Percentiles rank a stretch among this genome's conserved stretches.
phyloP scores from a whole-genome alignment of 2,888 invertebrate genomes.

The Folsomia candida region DNA sequence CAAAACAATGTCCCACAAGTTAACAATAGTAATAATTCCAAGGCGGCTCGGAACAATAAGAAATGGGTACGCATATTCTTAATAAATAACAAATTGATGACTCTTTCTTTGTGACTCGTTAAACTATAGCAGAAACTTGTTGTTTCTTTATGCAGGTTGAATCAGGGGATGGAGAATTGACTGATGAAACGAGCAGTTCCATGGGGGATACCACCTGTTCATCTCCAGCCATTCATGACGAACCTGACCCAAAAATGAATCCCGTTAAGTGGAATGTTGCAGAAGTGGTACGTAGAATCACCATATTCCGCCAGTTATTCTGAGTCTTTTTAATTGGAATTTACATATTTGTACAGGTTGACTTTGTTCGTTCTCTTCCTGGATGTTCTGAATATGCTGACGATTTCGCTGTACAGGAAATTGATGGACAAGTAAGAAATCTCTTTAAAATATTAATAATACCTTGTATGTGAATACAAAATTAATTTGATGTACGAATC shows the following conservation, averaged over 20 bases:
- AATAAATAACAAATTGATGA: not conserved
- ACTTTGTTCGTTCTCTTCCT: constrained; percentile 80
- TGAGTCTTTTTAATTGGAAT: too few species aligned
- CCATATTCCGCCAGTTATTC: constrained; percentile 8
- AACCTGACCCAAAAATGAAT: constrained; percentile 59
- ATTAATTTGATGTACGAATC: too few species aligned
- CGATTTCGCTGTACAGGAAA: constrained; percentile 91
- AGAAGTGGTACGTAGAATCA: constrained; percentile 51
- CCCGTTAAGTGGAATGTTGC: constrained; percentile 64
- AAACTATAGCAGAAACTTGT: too few species aligned
- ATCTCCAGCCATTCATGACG: constrained; percentile 40
- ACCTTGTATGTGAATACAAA: too few species aligned
- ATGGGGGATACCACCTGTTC: constrained; percentile 42
- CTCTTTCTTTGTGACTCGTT: not conserved
- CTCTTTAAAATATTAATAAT: too few species aligned
- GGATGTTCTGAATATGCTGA: constrained; percentile 91
- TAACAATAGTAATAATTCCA: constrained; percentile 31
- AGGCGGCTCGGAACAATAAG: constrained; percentile 25
- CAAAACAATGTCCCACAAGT: constrained; percentile 24
- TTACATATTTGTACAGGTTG: too few species aligned
- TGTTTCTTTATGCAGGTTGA: constrained; percentile 38
- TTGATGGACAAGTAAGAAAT: constrained; percentile 94
- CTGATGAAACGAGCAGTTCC: constrained; percentile 49
- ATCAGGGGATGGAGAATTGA: constrained; percentile 39
- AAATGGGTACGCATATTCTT: constrained; percentile 42